Conservation (phyloP, 2,113 vertebrate genomes). For the Cyphomyrus discorhynchus region DNA sequence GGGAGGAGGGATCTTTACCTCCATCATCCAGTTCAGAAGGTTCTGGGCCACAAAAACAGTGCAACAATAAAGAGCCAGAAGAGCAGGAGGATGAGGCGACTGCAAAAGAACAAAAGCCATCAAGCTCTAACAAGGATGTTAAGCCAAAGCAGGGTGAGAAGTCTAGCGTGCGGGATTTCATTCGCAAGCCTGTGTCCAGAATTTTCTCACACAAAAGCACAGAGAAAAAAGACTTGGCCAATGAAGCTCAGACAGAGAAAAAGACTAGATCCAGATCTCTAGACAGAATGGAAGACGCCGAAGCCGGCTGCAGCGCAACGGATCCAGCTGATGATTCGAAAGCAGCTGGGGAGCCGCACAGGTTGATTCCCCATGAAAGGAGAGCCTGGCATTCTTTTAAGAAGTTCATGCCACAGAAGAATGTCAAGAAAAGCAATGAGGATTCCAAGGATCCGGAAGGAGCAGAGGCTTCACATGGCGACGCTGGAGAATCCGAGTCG, state of each 20-base stretch:
- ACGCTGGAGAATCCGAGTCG: conserved; percentile 60
- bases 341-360: conserved; percentile 51
- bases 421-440: conserved; percentile 57
- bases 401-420: conserved; percentile 66
- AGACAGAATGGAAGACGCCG: conserved; percentile 58
- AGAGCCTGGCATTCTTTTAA: conserved; percentile 71
- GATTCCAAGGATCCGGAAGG: conserved; percentile 45
- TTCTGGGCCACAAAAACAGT: conserved; percentile 30
- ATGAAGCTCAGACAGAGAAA: conserved; percentile 35
- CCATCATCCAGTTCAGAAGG: conserved; percentile 40
- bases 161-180: conserved; percentile 61
- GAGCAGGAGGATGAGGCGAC: conserved; percentile 51
- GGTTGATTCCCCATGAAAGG: conserved; percentile 43
- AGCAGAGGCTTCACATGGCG: conserved; percentile 50
- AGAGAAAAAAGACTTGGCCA: conserved; percentile 58
- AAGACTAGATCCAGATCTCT: conserved; percentile 62
- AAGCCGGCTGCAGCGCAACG: conserved; percentile 44
- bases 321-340: conserved; percentile 49
- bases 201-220: conserved; percentile 68
- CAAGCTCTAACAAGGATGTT: conserved; percentile 30
- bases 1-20: conserved; percentile 15
- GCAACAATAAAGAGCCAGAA: conserved; percentile 48
- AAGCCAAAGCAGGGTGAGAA: conserved; percentile 59
- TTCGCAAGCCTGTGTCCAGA: conserved; percentile 63
- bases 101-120: conserved; percentile 51